Conservation (phyloP, 2,888 invertebrate genomes). For the Kuschelorhynchus macadamiae region DNA sequence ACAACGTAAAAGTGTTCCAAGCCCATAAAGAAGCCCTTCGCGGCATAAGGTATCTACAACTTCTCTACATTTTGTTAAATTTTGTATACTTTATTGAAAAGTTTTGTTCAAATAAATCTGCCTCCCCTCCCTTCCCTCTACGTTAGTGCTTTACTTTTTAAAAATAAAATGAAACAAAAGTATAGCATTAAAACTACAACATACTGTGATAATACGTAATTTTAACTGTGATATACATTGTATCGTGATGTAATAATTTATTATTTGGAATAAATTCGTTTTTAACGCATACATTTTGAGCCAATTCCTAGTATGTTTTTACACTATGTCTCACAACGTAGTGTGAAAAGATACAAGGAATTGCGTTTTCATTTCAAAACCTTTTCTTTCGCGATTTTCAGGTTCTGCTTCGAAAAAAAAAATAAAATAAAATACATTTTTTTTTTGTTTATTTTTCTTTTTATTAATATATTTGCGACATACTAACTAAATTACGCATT, state of each 20-base stretch:
- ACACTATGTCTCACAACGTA: constrained; percentile 53
- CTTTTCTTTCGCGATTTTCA: constrained; percentile 34
- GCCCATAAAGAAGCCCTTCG: constrained; percentile 99
- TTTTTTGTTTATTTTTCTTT: background rate
- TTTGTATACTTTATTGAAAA: constrained; percentile 63
- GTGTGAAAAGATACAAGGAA: constrained; percentile 64
- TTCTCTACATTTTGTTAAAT: constrained; percentile 66
- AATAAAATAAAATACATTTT: background rate
- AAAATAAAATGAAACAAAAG: constrained; percentile 49
- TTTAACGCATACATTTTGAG: constrained; percentile 57
- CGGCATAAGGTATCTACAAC: constrained; percentile 90
- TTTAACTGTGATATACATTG: constrained; percentile 53
- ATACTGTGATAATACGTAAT: constrained; percentile 56
- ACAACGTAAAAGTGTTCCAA: constrained; percentile 99
- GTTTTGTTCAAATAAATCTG: constrained; percentile 65
- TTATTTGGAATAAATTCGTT: constrained; percentile 65
- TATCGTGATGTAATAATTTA: constrained; percentile 63
- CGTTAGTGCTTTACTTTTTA: constrained; percentile 59
- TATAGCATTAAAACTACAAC: constrained; percentile 41
- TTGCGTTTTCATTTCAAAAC: constrained; percentile 64
- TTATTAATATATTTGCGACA: no score
- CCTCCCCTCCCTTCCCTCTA: constrained; percentile 64
- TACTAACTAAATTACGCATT: background rate
- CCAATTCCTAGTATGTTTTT: constrained; percentile 64
- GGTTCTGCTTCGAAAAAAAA: background rate